Evolutionary conservation across 2,113 vertebrate species (phyloP), one percentile per base, ranked within the genome.

Genomic region (Pomatorhinus ruficollis): DNA sequence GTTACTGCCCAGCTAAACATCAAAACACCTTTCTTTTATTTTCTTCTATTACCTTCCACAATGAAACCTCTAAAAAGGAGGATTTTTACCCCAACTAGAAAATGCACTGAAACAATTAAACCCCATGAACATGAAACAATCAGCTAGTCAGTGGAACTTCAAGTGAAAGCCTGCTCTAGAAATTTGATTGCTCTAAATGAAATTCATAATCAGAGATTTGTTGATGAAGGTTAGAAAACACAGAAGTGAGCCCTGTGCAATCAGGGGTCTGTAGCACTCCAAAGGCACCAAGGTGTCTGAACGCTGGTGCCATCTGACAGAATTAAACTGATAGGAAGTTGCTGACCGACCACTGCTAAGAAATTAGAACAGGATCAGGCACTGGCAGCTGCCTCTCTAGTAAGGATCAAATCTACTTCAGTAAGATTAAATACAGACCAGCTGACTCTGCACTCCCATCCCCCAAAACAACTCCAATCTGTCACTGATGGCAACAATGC

Each of bases 401-500:
- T 52, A 91, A 83, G 93, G 87, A 97, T 91, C 53, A 95, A 69
- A 78, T 59, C 89, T 92, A 72, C 30, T 87, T 47, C 77, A 94
- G n/a, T 52, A 68, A 96, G 96, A 97, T 94, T 94, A 94, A 75
- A 96, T 17, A 59, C 91, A 95, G 83, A 84, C 88, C 95, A 96
- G 95, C 95, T 89, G 96, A 96, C 83, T 96, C 56, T 47, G 68
- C 66, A 86, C 39, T 80, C 82, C 96, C 87, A 49, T 93, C 93
- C 92, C 92, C 84, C 59, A 64, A 91, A 96, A 92, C 87, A 94
- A 85, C 49, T 84, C 85, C 96, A 95, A 52, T 96, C 95, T 97
- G 94, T 94, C 54, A 3, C 91, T 82, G 90, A 83, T 84, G 83
- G 84, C 95, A 93, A 96, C 89, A 96, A 72, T 68, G 82, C 89